Evolutionary conservation across 2,113 vertebrate species (phyloP).

Genomic region (Otocyon megalotis): DNA sequence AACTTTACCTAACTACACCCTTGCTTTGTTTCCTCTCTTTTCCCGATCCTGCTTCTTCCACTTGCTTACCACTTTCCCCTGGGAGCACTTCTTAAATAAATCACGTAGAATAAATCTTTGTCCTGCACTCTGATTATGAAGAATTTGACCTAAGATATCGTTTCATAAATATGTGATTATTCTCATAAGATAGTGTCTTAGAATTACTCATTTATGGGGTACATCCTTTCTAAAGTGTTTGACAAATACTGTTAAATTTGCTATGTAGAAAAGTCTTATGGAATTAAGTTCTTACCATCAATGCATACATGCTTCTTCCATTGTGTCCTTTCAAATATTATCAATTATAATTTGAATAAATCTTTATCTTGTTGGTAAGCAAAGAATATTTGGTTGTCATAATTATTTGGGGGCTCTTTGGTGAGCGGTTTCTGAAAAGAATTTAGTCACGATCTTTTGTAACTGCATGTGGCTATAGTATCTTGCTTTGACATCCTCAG

Average conservation of each 20-base stretch:
- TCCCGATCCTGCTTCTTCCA: neutral
- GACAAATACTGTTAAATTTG: neutral
- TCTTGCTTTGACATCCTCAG: neutral
- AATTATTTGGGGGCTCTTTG: neutral
- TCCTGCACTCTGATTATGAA: constrained; percentile 11
- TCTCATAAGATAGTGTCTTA: neutral
- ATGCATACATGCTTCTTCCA: neutral
- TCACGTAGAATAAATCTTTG: neutral
- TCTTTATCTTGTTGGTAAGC: neutral
- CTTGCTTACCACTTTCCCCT: neutral
- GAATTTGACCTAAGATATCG: neutral
- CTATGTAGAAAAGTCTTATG: neutral
- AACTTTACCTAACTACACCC: neutral
- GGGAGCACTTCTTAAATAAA: neutral
- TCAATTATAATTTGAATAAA: neutral
- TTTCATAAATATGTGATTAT: constrained; percentile 34
- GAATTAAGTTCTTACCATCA: neutral
- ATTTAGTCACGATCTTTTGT: neutral
- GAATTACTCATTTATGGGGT: neutral
- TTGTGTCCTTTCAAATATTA: neutral
- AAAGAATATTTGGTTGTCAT: neutral
- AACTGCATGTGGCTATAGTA: neutral
- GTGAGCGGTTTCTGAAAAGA: neutral
- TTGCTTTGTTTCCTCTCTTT: neutral
- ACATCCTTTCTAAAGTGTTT: neutral